Percentiles rank a stretch among this genome's conserved stretches.
phyloP scores from a whole-genome alignment of 2,113 vertebrate genomes.

The Sebastes fasciatus region DNA sequence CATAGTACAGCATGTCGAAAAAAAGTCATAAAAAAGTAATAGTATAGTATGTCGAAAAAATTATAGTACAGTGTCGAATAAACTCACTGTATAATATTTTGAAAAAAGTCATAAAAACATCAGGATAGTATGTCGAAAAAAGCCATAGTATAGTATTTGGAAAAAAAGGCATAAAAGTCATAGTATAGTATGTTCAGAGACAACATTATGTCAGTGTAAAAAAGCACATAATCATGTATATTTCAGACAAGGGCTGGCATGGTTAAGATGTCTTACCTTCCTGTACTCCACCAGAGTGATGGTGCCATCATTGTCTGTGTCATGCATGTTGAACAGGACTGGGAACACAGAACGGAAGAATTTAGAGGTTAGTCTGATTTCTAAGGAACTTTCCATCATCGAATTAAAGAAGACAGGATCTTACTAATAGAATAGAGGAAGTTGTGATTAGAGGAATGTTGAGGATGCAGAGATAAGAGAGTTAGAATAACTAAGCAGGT shows the following conservation, averaged over 20 bases:
- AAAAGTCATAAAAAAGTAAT: too few relatives aligned
- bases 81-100: too few relatives aligned
- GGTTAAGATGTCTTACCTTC: slow-evolving; percentile 82
- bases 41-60: too few relatives aligned
- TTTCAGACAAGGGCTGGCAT: too few relatives aligned
- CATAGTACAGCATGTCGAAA: too few relatives aligned
- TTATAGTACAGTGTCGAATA: too few relatives aligned
- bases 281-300: slow-evolving; percentile 94
- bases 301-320: slow-evolving; percentile 92
- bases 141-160: too few relatives aligned
- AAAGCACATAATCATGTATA: background rate
- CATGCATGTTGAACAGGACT: slow-evolving; percentile 99
- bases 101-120: too few relatives aligned
- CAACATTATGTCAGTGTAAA: background rate
- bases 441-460: slow-evolving; percentile 11
- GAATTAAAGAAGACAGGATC: background rate
- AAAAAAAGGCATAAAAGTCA: too few relatives aligned
- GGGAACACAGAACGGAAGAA: slow-evolving; percentile 17
- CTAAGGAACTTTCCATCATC: slow-evolving; percentile 3
- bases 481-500: background rate
- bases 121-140: too few relatives aligned
- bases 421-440: slow-evolving; percentile 23
- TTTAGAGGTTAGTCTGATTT: background rate
- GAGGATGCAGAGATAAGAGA: slow-evolving; percentile 7
- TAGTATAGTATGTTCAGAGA: background rate